Evolutionary conservation across 2,113 vertebrate species (phyloP).

Genomic region (Micronycteris hirsuta): DNA sequence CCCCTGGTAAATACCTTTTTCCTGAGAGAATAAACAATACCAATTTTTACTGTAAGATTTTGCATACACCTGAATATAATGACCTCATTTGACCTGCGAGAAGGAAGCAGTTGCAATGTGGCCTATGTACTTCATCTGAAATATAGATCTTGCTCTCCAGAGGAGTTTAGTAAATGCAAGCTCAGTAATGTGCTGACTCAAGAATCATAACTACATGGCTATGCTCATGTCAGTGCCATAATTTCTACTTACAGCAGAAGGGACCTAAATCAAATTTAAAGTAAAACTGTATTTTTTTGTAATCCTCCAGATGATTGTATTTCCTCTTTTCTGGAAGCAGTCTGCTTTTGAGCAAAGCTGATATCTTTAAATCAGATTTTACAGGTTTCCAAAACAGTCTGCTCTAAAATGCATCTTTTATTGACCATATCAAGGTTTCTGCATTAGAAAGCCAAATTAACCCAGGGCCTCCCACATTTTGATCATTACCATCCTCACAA

Average conservation of each 20-base stretch:
- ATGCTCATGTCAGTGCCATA: accelerated
- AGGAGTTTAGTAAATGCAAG: accelerated
- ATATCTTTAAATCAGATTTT: neutral
- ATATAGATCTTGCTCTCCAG: neutral
- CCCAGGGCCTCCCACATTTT: neutral
- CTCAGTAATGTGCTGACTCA: neutral
- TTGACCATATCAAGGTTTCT: neutral
- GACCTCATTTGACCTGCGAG: neutral
- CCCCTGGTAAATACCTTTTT: neutral
- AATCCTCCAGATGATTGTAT: neutral
- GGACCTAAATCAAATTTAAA: neutral
- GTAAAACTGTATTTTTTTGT: neutral
- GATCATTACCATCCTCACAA: neutral
- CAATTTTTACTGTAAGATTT: neutral
- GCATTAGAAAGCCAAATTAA: neutral
- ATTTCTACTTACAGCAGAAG: neutral
- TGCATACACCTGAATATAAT: neutral
- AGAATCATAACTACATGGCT: neutral
- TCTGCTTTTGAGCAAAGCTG: neutral
- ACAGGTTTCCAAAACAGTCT: neutral
- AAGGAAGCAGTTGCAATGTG: neutral
- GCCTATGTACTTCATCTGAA: neutral
- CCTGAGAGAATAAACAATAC: neutral
- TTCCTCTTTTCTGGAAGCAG: neutral
- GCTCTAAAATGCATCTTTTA: neutral